Percentiles rank a stretch among this genome's conserved stretches.
Conservation (phyloP, 2,797 vertebrate species). For the Ficedula albicollis region DNA sequence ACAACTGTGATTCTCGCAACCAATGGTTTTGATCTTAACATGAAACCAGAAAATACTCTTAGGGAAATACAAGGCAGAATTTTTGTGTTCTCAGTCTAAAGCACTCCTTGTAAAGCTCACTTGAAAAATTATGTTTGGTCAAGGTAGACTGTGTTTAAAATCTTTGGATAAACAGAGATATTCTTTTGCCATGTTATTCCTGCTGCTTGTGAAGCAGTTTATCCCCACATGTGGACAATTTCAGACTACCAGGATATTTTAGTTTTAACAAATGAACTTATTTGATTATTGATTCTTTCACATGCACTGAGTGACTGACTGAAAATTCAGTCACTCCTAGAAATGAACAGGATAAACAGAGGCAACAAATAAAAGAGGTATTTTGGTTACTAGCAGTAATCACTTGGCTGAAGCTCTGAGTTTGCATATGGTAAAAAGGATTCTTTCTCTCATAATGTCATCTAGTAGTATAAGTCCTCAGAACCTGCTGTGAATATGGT, state of each 20-base stretch:
- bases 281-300: neutral
- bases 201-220: neutral
- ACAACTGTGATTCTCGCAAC: neutral
- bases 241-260: neutral
- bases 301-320: neutral
- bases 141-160: neutral
- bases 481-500: neutral
- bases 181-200: neutral
- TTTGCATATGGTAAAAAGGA: neutral
- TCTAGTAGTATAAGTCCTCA: fast-evolving
- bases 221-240: neutral
- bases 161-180: neutral
- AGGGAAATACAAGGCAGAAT: neutral
- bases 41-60: neutral
- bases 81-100: neutral
- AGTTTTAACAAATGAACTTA: neutral
- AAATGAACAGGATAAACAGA: neutral
- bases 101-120: neutral
- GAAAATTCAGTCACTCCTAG: neutral
- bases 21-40: neutral
- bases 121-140: neutral
- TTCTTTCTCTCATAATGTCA: neutral
- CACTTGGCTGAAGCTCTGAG: neutral
- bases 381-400: neutral
- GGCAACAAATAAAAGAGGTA: neutral